phyloP scores from a whole-genome alignment of 2,888 invertebrate genomes.

The Nycteola revayana region DNA sequence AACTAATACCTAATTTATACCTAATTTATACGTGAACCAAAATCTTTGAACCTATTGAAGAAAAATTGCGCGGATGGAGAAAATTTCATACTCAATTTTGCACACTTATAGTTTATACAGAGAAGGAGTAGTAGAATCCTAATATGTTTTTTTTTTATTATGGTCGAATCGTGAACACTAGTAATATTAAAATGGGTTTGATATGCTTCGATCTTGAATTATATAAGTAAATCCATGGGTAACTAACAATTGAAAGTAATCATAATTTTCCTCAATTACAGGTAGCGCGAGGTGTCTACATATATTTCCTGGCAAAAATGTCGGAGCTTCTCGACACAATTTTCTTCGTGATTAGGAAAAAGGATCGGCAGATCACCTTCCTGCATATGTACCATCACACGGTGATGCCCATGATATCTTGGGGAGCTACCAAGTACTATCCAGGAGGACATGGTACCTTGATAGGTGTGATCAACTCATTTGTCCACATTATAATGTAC shows the following conservation, averaged over 20 bases:
- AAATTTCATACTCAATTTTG: no score
- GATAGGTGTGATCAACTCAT: constrained; percentile 94
- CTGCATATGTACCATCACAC: constrained; percentile 97
- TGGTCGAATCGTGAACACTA: no score
- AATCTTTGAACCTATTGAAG: no score
- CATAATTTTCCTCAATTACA: constrained; percentile 41
- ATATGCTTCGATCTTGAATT: no score
- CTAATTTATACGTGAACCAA: no score
- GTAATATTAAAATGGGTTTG: no score
- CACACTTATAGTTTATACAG: no score
- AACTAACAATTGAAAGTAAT: not conserved
- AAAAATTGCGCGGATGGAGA: no score
- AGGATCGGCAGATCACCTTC: constrained; percentile 93
- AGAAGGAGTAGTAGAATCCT: no score
- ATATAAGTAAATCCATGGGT: no score
- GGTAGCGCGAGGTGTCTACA: constrained; percentile 88
- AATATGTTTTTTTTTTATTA: no score
- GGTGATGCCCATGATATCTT: constrained; percentile 96
- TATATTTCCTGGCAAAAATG: constrained; percentile 94
- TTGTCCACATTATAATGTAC: constrained; percentile 98
- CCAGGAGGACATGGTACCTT: constrained; percentile 95
- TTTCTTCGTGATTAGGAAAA: constrained; percentile 96
- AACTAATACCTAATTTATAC: no score
- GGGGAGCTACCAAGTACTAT: constrained; percentile 95
- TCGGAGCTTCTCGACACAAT: constrained; percentile 95